Evolutionary conservation across 92 coral and sea anemone species (phyloP).

Genomic region (Virgularia gustaviana): DNA sequence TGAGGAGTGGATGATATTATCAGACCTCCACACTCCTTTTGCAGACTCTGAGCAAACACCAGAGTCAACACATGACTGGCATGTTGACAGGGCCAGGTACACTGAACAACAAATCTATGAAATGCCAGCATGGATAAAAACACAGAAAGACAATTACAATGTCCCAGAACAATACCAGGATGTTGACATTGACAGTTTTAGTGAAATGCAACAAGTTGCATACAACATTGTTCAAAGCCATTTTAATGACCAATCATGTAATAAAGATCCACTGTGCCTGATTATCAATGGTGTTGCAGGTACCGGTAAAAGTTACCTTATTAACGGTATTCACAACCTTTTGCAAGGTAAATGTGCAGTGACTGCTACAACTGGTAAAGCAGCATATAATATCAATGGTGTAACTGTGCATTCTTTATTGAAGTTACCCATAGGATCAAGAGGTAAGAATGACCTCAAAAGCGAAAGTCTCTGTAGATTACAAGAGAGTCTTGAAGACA

Average conservation of each 20-base stretch:
- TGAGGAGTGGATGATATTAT: slow-evolving; percentile 19
- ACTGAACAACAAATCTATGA: slow-evolving; percentile 59
- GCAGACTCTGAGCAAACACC: slow-evolving; percentile 1
- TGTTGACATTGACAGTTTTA: slow-evolving; percentile 53
- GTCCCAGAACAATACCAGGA: slow-evolving; percentile 61
- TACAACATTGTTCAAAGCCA: slow-evolving; percentile 54
- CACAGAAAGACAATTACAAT: slow-evolving; percentile 43
- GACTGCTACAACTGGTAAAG: slow-evolving; percentile 73
- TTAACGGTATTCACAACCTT: slow-evolving; percentile 62
- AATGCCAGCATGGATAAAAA: slow-evolving; percentile 44
- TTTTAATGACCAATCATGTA: slow-evolving; percentile 35
- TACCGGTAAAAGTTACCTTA: slow-evolving; percentile 74
- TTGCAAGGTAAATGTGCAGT: slow-evolving; percentile 60
- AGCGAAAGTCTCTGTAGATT: slow-evolving; percentile 9
- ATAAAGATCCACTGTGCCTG: slow-evolving; percentile 28
- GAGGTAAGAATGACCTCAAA: slow-evolving; percentile 1
- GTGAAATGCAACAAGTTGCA: no score
- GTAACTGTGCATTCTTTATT: slow-evolving; percentile 56
- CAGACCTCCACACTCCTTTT: slow-evolving; percentile 20
- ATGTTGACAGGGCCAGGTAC: slow-evolving; percentile 33
- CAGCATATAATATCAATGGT: slow-evolving; percentile 62
- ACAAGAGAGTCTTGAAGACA: slow-evolving; percentile 44
- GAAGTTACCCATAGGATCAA: slow-evolving; percentile 13
- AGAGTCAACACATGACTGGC: slow-evolving; percentile 49
- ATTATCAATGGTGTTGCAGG: slow-evolving; percentile 55